Evolutionary conservation across 2,888 invertebrate genomes (phyloP), one percentile per base, ranked within the genome.

Genomic region (Pollenia angustigena): DNA sequence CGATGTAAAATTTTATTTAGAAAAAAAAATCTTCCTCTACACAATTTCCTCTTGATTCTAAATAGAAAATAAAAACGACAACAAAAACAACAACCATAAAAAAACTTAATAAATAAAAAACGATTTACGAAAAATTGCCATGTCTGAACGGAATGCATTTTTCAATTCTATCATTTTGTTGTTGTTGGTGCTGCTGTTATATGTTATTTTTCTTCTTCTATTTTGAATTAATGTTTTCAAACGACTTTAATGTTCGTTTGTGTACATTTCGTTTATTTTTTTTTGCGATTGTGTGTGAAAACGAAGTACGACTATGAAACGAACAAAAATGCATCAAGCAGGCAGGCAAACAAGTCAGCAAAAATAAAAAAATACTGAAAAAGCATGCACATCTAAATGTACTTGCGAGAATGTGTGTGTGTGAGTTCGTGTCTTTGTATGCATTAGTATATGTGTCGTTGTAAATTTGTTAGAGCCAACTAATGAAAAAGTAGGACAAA

Each of bases 401-500:
- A 32, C 40, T 50, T 69, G 46, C 44, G 16, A 86, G 42, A 50
- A 46, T 86, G 72, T 76, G 62, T 66, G 48, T 42, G 60, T 80
- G 76, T 84, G 62, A 88, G 72, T 81, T 54, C 42, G 40, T 69
- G 54, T 32, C n/a, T 69, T 11, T 56, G 42, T 68, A 66, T 40
- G 56, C 54, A 48, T 79, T n/a, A 78, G 60, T 78, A 68, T 66
- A 78, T 72, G 66, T 83, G 87, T 84, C 79, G 88, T 87, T 86
- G 88, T 88, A 88, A 87, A 88, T 88, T 84, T 85, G 89, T 90
- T 90, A 90, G 89, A 90, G 90, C 90, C 91, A 90, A 90, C 90
- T 90, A 91, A 90, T 89, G 88, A 89, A 92, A 91, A 93, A 93
- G 92, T 93, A 92, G 93, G 93, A 93, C 93, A 93, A 93, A 93